A percentile compares a stretch with the other conserved stretches of the same genome.
Conservation (phyloP, 2,888 invertebrate genomes). For the Seira sanloemensis region DNA sequence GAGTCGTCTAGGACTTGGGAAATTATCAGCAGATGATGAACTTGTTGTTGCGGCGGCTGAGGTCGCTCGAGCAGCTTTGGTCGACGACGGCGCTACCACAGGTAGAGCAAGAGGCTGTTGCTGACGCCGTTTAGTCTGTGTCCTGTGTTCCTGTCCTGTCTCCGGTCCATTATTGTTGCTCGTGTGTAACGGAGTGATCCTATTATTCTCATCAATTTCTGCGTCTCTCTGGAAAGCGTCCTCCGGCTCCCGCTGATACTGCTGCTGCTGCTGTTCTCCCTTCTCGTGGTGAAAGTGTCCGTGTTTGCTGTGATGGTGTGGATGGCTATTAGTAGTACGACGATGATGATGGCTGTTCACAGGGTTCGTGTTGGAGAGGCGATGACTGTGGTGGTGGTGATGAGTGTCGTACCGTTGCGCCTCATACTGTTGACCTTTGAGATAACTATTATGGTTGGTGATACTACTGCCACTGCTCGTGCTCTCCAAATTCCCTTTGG, state of each 20-base stretch:
- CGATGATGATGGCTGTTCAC: slow-evolving; percentile 55
- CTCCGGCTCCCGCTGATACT: background rate
- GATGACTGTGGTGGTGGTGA: slow-evolving; percentile 51
- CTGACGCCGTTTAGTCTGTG: background rate
- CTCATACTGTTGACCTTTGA: slow-evolving; percentile 54
- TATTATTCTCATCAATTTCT: slow-evolving; percentile 44
- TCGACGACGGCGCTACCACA: background rate
- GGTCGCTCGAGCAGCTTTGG: slow-evolving; percentile 41
- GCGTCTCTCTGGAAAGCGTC: background rate
- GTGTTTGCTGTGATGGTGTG: slow-evolving; percentile 43
- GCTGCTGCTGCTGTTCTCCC: slow-evolving; percentile 22
- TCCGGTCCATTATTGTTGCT: background rate
- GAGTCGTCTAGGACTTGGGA: slow-evolving; percentile 7
- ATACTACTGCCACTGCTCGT: slow-evolving; percentile 51
- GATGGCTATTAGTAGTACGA: slow-evolving; percentile 35
- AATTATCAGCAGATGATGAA: slow-evolving; percentile 9
- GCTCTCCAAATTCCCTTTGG: slow-evolving; percentile 40
- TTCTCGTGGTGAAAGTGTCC: slow-evolving; percentile 32
- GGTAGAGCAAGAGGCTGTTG: background rate
- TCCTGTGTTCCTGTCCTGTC: background rate
- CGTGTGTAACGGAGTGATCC: slow-evolving; percentile 49
- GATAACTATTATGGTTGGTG: slow-evolving; percentile 42
- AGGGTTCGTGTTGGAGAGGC: slow-evolving; percentile 30
- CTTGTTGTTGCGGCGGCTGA: slow-evolving; percentile 1
- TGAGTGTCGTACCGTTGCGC: slow-evolving; percentile 57